A percentile compares a stretch with the other conserved stretches of the same genome.
Conservation (phyloP, 2,113 vertebrate genomes). For the Corythornis madagascariensis region DNA sequence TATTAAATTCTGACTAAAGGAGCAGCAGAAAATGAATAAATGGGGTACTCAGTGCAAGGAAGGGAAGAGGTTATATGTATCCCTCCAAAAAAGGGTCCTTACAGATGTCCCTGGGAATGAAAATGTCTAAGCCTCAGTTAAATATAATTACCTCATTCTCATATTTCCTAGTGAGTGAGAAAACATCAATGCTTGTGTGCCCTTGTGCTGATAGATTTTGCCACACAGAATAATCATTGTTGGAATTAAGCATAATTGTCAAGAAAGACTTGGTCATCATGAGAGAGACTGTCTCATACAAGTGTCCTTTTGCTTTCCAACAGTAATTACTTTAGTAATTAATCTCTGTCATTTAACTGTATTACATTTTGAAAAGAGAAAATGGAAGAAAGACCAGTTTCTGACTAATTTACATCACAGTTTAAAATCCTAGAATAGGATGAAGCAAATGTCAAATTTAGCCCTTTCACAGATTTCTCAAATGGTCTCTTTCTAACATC, state of each 20-base stretch:
- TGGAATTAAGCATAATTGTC: slow-evolving; percentile 79
- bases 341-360: slow-evolving; percentile 85
- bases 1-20: background rate
- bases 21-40: background rate
- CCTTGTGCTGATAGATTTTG: slow-evolving; percentile 72
- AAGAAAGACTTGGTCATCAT: slow-evolving; percentile 80
- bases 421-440: slow-evolving; percentile 78
- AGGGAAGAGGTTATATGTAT: background rate
- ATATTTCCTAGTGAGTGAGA: slow-evolving; percentile 53
- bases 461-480: slow-evolving; percentile 62
- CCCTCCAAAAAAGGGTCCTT: slow-evolving; percentile 3
- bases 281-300: slow-evolving; percentile 72
- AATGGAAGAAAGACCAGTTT: slow-evolving; percentile 82
- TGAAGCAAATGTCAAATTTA: slow-evolving; percentile 78
- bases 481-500: slow-evolving; percentile 32
- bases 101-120: slow-evolving; percentile 7
- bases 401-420: slow-evolving; percentile 82
- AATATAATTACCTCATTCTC: slow-evolving; percentile 61
- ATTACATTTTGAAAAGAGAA: slow-evolving; percentile 85
- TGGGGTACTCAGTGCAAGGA: background rate
- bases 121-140: slow-evolving; percentile 13
- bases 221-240: slow-evolving; percentile 72
- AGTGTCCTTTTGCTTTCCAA: slow-evolving; percentile 81
- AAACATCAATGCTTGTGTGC: slow-evolving; percentile 45
- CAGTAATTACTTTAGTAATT: slow-evolving; percentile 84